Conservation (phyloP, 2,113 vertebrate genomes). For the Girardinichthys multiradiatus region DNA sequence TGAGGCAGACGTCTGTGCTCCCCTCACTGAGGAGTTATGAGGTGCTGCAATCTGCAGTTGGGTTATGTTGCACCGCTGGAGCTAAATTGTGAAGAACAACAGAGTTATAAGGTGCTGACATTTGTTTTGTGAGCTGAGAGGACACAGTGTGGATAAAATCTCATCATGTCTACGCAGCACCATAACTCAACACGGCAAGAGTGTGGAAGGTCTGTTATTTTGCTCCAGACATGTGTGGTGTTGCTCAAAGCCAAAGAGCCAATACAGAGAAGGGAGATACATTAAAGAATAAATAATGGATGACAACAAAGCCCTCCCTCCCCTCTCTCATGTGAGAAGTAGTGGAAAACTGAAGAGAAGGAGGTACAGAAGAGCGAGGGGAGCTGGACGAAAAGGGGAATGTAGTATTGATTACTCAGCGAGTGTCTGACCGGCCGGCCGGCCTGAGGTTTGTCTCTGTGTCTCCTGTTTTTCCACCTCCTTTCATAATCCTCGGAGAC, state of each 20-base stretch:
- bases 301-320: conserved; percentile 15
- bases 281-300: conserved; percentile 73
- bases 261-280: conserved; percentile 39
- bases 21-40: not conserved
- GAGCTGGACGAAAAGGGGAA: conserved; percentile 53
- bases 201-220: conserved; percentile 10
- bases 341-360: conserved; percentile 11
- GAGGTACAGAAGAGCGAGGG: conserved; percentile 31
- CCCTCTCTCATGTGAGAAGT: conserved; percentile 30
- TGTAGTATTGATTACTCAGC: conserved; percentile 71
- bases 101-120: not conserved
- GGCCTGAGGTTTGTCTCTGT: conserved; percentile 57
- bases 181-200: conserved; percentile 21
- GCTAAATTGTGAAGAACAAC: conserved; percentile 2
- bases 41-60: not conserved
- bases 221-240: conserved; percentile 22
- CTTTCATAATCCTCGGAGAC: conserved; percentile 49
- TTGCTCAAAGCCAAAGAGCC: conserved; percentile 34
- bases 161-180: not conserved
- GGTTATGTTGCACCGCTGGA: not conserved
- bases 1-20: not conserved
- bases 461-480: conserved; percentile 60
- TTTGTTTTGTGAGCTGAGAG: not conserved
- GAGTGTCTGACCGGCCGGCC: conserved; percentile 66
- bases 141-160: not conserved